Base-by-base conservation (phyloP, 2,113 vertebrate species). In the Archocentrus centrarchus region DNA sequence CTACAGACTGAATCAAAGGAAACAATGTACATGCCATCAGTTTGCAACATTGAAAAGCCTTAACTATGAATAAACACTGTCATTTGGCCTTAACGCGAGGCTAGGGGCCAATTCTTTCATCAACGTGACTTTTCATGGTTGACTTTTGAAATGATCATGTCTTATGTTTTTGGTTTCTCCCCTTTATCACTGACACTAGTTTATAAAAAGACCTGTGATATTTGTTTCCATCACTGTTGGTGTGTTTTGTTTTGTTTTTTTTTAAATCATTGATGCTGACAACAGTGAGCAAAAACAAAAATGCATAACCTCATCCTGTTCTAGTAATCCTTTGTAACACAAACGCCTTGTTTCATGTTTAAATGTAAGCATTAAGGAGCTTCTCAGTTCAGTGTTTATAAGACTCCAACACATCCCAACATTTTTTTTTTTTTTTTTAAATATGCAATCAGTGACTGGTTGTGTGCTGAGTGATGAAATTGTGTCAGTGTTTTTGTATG, bases 41-140 rank as follows among this genome's bases (percentile, higher is more conserved):
- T 73, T 27, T 14, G 44, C 13, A 53, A 73, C 44, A 73, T n/a
- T 73, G 11, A 86, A 86, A 92, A 92, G 82, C 88, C 83, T 88
- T 86, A 87, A 93, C 90, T 86, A 86, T 89, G 86, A 92, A 90
- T 89, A 81, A 89, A 91, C 84, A 73, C 58, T 77, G 80, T 91
- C 27, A 84, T 85, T 47, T 35, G 81, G 88, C 84, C 90, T 81
- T 57, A 59, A n/a, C 10, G 58, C 58, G 53, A 61, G 81, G 80
- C 85, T 2, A 24, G 86, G 90, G 79, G 81, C 90, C 88, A 86
- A 79, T 59, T 86, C 59, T 88, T 87, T 89, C 64, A 85, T 89
- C 87, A 86, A 81, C 85, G 79, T 88, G 87, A 92, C 83, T 75
- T 93, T 92, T 84, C 80, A 86, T 77, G 88, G 89, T 85, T 92